A percentile compares a stretch with the other conserved stretches of the same genome.
Evolutionary conservation across 1,140 invertebrate species (phyloP).

Genomic region (Saccostrea cuccullata): DNA sequence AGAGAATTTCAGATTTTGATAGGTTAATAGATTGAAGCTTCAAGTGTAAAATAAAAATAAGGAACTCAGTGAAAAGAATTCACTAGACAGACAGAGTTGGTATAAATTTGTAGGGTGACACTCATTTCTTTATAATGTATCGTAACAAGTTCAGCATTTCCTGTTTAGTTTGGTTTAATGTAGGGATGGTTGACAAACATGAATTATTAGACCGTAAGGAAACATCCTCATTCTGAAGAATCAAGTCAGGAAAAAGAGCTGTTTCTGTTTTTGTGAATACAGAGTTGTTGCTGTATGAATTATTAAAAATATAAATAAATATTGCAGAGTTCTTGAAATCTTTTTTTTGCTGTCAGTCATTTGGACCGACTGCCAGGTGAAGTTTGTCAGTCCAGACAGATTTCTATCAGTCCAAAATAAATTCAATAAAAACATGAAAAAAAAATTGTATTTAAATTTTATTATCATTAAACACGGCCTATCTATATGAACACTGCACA

Average conservation of each 20-base stretch:
- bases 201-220: not conserved
- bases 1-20: conserved; percentile 2
- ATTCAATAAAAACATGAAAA: no score
- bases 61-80: conserved; percentile 7
- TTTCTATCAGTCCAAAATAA: no score
- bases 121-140: not conserved
- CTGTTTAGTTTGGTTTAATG: not conserved
- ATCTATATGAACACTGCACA: no score
- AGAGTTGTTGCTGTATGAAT: no score
- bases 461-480: no score
- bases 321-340: no score
- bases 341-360: no score
- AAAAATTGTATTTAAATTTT: no score
- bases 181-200: not conserved
- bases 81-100: not conserved
- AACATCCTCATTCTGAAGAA: not conserved
- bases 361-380: no score
- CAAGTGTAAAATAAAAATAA: conserved; percentile 20
- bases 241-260: not conserved
- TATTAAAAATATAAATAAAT: no score
- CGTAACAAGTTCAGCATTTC: not conserved
- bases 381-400: no score
- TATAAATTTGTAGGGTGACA: not conserved
- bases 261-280: no score
- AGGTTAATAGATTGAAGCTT: not conserved